Evolutionary conservation across 2,888 invertebrate species (phyloP).

Genomic region (Esperia sulphurella): DNA sequence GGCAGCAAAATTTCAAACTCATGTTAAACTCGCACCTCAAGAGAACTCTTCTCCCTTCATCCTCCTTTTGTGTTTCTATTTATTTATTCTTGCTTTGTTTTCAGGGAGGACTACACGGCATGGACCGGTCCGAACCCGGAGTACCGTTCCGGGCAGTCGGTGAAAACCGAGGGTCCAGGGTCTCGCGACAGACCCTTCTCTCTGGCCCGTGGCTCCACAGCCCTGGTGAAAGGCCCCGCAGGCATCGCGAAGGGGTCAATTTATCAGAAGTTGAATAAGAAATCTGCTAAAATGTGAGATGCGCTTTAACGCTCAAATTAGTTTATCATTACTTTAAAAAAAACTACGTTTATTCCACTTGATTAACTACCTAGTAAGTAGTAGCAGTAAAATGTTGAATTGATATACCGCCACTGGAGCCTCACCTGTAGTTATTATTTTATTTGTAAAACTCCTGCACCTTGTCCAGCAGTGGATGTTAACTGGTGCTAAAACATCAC

Average conservation of each 20-base stretch:
- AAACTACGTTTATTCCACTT: too few species aligned
- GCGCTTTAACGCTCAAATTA: neutral
- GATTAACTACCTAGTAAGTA: too few species aligned
- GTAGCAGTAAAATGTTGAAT: neutral
- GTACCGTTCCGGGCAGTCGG: conserved; percentile 75
- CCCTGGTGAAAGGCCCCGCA: conserved; percentile 85
- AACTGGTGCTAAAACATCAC: too few species aligned
- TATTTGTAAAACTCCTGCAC: too few species aligned
- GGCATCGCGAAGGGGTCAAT: conserved; percentile 89
- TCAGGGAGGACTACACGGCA: conserved; percentile 88
- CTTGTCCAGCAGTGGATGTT: too few species aligned
- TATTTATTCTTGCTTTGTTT: neutral
- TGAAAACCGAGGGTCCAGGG: conserved; percentile 75
- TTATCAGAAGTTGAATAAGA: conserved; percentile 83
- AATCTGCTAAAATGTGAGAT: conserved; percentile 59
- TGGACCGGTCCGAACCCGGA: conserved; percentile 90
- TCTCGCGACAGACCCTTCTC: conserved; percentile 49
- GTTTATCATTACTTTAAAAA: too few species aligned
- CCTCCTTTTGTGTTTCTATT: too few species aligned
- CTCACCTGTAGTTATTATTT: too few species aligned
- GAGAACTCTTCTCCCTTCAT: too few species aligned
- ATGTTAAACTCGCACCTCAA: too few species aligned
- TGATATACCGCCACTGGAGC: too few species aligned
- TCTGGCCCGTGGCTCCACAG: conserved; percentile 82
- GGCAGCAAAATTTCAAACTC: too few species aligned